phyloP scores from a whole-genome alignment of 2,888 invertebrate genomes.

The Xanthostigma xanthostigma region DNA sequence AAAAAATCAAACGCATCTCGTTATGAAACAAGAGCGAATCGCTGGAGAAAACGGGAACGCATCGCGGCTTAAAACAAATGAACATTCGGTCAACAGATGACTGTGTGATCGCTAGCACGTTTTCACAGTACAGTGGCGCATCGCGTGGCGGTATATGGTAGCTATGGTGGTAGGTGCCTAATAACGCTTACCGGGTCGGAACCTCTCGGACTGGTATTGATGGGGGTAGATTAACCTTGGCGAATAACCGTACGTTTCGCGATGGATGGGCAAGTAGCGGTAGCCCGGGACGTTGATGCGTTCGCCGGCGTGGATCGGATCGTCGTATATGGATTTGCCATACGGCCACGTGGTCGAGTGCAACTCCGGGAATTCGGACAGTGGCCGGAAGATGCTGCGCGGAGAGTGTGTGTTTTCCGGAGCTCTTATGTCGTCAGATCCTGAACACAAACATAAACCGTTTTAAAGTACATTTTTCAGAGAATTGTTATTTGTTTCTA shows the following conservation, averaged over 20 bases:
- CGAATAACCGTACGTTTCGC: slow-evolving; percentile 80
- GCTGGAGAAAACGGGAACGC: too few species aligned
- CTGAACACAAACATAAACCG: slow-evolving; percentile 27
- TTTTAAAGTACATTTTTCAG: too few species aligned
- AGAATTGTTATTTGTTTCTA: too few species aligned
- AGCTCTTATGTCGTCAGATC: slow-evolving; percentile 84
- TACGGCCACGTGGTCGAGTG: slow-evolving; percentile 54
- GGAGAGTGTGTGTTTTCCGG: slow-evolving; percentile 57
- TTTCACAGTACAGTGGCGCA: too few species aligned
- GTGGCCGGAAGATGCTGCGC: slow-evolving; percentile 42
- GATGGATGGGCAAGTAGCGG: slow-evolving; percentile 81
- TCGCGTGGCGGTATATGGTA: background rate
- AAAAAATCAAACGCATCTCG: too few species aligned
- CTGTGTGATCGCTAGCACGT: too few species aligned
- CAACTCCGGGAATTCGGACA: slow-evolving; percentile 64
- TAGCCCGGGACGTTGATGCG: slow-evolving; percentile 78
- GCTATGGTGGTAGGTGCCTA: slow-evolving; percentile 13
- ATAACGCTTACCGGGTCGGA: slow-evolving; percentile 71
- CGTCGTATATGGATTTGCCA: slow-evolving; percentile 78
- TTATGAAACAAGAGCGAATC: too few species aligned
- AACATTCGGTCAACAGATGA: too few species aligned
- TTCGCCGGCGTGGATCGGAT: slow-evolving; percentile 64
- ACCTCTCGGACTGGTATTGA: slow-evolving; percentile 60
- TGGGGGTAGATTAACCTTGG: slow-evolving; percentile 77
- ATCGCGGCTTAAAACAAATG: too few species aligned